These are phyloP conservation scores for Labeo calbasu DNA, from an alignment of 2,797 vertebrate species.

Conservation along the genomic window DNA sequence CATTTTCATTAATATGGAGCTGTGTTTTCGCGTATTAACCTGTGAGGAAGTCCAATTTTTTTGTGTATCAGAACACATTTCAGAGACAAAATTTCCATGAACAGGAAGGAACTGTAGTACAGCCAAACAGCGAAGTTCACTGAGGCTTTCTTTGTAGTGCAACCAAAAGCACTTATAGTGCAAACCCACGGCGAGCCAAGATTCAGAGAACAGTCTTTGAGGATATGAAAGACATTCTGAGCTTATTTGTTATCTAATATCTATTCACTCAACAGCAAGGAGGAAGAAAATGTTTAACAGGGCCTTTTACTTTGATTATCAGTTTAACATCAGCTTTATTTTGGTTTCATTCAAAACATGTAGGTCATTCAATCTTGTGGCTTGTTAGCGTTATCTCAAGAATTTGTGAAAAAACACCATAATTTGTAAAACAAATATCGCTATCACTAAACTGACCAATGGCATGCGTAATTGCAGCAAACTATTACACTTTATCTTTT, in stretches of 20 bases:
- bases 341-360: constrained; percentile 31
- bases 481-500: background rate
- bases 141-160: constrained; percentile 72
- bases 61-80: constrained; percentile 62
- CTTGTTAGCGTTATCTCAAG: constrained; percentile 6
- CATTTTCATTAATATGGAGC: constrained; percentile 63
- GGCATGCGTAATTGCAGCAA: background rate
- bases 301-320: constrained; percentile 49
- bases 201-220: constrained; percentile 62
- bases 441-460: background rate
- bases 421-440: constrained; percentile 11
- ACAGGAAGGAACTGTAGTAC: constrained; percentile 78
- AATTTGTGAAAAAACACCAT: background rate
- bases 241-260: constrained; percentile 75
- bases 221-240: constrained; percentile 67
- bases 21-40: constrained; percentile 59
- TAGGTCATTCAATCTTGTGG: background rate
- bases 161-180: constrained; percentile 64
- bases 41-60: constrained; percentile 56
- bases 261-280: constrained; percentile 68
- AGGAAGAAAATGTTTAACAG: constrained; percentile 65
- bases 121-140: constrained; percentile 74
- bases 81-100: constrained; percentile 72
- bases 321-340: constrained; percentile 53
- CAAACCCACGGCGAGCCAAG: constrained; percentile 60